Evolutionary conservation across 2,797 vertebrate genomes (phyloP), one percentile per base, ranked within the genome.

Genomic region (Bucorvus abyssinicus): DNA sequence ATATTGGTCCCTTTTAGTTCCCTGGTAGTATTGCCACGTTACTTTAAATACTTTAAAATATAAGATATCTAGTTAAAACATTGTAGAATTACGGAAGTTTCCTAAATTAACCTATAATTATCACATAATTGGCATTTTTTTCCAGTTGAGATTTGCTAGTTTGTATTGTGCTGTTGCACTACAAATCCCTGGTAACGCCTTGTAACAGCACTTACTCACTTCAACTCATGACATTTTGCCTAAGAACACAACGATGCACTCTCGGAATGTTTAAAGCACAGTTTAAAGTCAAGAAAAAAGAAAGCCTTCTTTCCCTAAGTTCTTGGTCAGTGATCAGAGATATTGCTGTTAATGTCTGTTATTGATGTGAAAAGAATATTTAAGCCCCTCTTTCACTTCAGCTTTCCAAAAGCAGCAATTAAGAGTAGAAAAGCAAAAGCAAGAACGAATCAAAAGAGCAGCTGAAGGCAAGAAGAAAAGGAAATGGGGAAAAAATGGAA

Each of bases 321-420:
- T 76, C 20, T 90, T 89, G 24, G 24, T 93, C 87, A 21, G 20
- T 74, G 55, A 78, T 78, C 34, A 84, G 89, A 95, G 45, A 63
- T 60, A 81, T 13, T 73, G 29, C 29, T 55, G 49, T 80, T 90
- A 55, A 40, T 73, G 23, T 34, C 59, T 82, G 17, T 40, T 78
- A 55, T 17, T 91, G 32, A 30, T 79, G 12, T n/a, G 24, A 61
- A 92, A 84, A 56, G 42, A 70, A 75, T 77, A 74, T 82, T 60
- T 87, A 87, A 88, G 32, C 42, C 45, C 13, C 8, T 55, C 85
- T 78, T 91, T 75, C 70, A 78, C 8, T 83, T 80, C 16, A 76
- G 21, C 59, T 86, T 92, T 92, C 67, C 50, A 83, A 82, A 93
- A 79, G 44, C 27, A 84, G 38, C 57, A 90, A 87, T 85, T 91